Conservation (phyloP, 2,113 vertebrate genomes). For the Ascaphus truei region DNA sequence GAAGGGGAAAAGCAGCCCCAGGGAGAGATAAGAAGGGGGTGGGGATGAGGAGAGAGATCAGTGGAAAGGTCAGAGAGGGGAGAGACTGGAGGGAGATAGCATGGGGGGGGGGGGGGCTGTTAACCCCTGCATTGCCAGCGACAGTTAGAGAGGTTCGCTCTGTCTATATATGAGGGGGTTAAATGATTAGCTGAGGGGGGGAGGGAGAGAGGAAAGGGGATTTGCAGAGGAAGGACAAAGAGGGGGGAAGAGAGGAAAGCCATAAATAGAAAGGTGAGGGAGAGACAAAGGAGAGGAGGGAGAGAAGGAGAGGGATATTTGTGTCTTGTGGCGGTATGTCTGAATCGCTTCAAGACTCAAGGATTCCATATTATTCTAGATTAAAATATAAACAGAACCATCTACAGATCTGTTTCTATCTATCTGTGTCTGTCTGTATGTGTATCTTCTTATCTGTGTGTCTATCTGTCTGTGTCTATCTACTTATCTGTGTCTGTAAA, state of each 20-base stretch:
- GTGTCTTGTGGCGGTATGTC: too few species aligned
- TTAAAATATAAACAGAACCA: too few species aligned
- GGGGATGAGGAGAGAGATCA: conserved; percentile 20
- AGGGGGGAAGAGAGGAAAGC: not conserved
- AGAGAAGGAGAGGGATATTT: not conserved
- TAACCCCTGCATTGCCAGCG: not conserved
- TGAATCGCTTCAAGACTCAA: too few species aligned
- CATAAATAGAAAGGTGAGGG: conserved; percentile 11
- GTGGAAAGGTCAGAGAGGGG: conserved; percentile 24
- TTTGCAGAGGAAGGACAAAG: not conserved
- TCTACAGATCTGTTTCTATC: too few species aligned
- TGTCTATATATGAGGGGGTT: not conserved
- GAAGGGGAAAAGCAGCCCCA: conserved; percentile 12
- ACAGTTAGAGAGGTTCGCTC: not conserved
- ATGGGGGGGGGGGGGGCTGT: not conserved
- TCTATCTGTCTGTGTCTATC: too few species aligned
- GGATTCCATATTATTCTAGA: too few species aligned
- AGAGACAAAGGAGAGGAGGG: not conserved
- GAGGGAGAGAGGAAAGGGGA: not conserved
- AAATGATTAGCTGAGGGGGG: not conserved
- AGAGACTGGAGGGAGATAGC: conserved; percentile 2
- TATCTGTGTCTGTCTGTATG: too few species aligned
- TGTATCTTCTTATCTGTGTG: too few species aligned
- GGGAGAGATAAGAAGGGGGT: conserved; percentile 26
- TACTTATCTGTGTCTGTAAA: too few species aligned